Evolutionary conservation across 2,797 vertebrate species (phyloP), one percentile per base, ranked within the genome.

Genomic region (Pipistrellus nathusii): DNA sequence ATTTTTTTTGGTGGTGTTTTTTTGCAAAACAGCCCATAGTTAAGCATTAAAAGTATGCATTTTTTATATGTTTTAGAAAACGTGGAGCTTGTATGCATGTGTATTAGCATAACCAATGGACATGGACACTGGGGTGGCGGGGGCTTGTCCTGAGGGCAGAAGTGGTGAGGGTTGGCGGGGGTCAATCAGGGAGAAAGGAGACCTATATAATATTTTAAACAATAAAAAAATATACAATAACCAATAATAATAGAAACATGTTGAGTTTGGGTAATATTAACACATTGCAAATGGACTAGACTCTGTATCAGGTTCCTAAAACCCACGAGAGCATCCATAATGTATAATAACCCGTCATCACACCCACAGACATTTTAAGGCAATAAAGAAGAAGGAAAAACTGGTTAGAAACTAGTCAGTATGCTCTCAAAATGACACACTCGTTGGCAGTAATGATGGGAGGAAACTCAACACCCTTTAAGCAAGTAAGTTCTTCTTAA

Each of bases 401-500:
- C 20, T 20, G 44, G 10, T 12, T 76, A 30, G 17, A 72, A 87
- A 71, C 84, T 78, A 86, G 23, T 53, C 57, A 9, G 10, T 1
- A 25, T 17, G 30, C 3, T 41, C 55, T 85, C 53, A 23, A 62
- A 71, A 59, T 10, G 48, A 27, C 14, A 46, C 13, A 77, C 5
- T 14, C 80, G 5, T 2, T 2, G 25, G 20, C 6, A 51, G 17
- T 18, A 30, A 83, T 17, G 18, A 7, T 8, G 5, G 15, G 25
- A 80, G 15, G 76, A 87, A 85, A 53, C 35, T 76, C 11, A 59
- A 38, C n/a, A 69, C 7, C 11, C 41, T 80, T 88, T 78, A 71
- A 87, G 76, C 23, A 94, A 83, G 27, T 62, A 75, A 38, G 2
- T 64, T 85, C 72, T 73, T 62, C 89, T 87, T 76, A n/a, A 76